phyloP scores from a whole-genome alignment of 2,888 invertebrate genomes.

The Hyposoter dolosus region DNA sequence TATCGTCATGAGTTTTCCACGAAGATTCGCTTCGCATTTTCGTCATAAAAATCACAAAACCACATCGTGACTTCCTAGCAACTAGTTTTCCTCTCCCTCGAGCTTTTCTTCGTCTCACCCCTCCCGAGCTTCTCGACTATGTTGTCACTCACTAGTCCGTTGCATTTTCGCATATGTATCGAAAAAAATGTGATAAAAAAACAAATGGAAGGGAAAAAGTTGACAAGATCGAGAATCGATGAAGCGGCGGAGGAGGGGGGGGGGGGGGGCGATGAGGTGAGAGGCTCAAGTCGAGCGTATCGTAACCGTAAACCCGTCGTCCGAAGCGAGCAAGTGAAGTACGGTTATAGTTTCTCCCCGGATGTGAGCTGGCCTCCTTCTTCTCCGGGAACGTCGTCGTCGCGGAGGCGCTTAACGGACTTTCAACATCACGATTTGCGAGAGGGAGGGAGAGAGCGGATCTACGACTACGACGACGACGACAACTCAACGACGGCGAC shows the following conservation, averaged over 20 bases:
- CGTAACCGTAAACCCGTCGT: conserved; percentile 77
- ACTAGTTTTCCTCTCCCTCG: not conserved
- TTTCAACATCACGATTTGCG: conserved; percentile 52
- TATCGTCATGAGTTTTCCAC: not conserved
- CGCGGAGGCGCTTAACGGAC: conserved; percentile 38
- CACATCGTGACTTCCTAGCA: not conserved
- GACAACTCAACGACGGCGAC: conserved; percentile 75
- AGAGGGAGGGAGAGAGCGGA: conserved; percentile 21
- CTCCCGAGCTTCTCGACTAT: not conserved
- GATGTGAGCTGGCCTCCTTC: conserved; percentile 83
- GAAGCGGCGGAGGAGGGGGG: not conserved
- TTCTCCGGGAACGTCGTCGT: conserved; percentile 59
- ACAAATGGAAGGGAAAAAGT: conserved; percentile 27
- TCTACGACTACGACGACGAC: conserved; percentile 76
- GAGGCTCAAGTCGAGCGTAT: conserved; percentile 75
- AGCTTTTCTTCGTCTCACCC: not conserved
- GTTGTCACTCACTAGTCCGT: not conserved
- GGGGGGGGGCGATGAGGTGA: conserved; percentile 59
- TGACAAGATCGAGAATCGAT: conserved; percentile 11
- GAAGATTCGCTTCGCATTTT: too few relatives aligned
- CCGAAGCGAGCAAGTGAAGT: conserved; percentile 76
- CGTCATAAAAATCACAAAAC: too few relatives aligned
- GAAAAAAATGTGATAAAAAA: conserved; percentile 49
- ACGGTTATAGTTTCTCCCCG: conserved; percentile 83
- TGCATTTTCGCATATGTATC: conserved; percentile 41